A percentile compares a stretch with the other conserved stretches of the same genome.
Evolutionary conservation across 2,113 vertebrate species (phyloP).

Genomic region (Melanocharis versteri): DNA sequence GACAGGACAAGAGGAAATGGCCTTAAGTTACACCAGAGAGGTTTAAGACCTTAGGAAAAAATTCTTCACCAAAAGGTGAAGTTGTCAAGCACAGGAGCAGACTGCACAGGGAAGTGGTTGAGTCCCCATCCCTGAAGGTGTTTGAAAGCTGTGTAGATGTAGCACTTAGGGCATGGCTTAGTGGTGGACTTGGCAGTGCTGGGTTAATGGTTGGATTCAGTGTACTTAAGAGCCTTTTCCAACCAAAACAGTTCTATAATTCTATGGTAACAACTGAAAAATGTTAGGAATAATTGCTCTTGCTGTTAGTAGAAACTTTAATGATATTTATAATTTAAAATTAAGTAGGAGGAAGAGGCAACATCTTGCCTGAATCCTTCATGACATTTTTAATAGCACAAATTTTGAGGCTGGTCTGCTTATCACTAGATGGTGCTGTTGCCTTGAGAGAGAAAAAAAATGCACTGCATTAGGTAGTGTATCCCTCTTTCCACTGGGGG

Average conservation of each 20-base stretch:
- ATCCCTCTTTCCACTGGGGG: neutral
- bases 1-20: neutral
- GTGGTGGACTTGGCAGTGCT: neutral
- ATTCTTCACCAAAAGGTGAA: neutral
- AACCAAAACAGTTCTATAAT: neutral
- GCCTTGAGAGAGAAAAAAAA: neutral
- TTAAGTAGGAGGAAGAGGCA: neutral
- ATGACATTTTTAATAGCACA: neutral
- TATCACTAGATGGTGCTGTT: conserved; percentile 67
- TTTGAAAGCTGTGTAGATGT: neutral
- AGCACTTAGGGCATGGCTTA: neutral
- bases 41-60: neutral
- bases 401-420: neutral
- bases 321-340: neutral
- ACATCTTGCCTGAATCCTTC: neutral
- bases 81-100: neutral
- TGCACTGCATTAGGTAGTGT: neutral
- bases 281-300: neutral
- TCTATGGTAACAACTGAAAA: neutral
- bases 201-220: neutral
- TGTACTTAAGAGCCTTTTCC: neutral
- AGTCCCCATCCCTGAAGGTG: neutral
- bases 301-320: neutral
- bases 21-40: neutral
- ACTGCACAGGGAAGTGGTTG: no score